Base-by-base conservation (phyloP, 2,113 vertebrate genomes). In the Stegastes partitus region DNA sequence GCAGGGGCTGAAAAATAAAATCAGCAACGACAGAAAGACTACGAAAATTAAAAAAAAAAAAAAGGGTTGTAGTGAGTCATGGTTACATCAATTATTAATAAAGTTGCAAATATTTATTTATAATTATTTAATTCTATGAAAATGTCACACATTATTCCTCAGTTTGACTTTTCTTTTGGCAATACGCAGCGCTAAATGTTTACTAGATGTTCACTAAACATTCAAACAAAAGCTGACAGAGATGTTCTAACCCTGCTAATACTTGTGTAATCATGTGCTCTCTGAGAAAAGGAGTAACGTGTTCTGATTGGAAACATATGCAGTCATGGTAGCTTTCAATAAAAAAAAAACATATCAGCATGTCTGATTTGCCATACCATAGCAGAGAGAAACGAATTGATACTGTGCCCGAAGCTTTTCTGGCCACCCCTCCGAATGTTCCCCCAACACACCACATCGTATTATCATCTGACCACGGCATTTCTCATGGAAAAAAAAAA, bases 401-500 rank as follows among this genome's bases (percentile, higher is more conserved):
- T 34, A 66, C 59, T 39, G 19, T 57, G 77, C 77, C 74, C 34
- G 11, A 71, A 84, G 76, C 64, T 45, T 68, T 77, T 83, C 63
- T 87, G 79, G 77, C 75, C 3, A 11, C 53, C 51, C 31, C 50
- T 34, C 51, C 39, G 14, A 66, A 87, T 59, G 42, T 64, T 74
- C 57, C 69, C 47, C 57, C 50, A n/a, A 82, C 80, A 86, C 78
- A 76, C 78, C 81, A 79, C 84, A 86, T 91, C 44, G 80, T 77
- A 88, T 91, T 87, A 89, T 85, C 67, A 69, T 68, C 74, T 87
- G 68, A 86, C 82, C 68, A 21, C 65, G 72, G 53, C 79, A 54
- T 77, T 80, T 74, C 68, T 78, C 74, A 72, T 76, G 82, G 82
- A 85, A 91, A 88, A 67, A 88, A 85, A 91, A 88, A 67, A 88